These are phyloP conservation scores for Epinephelus moara DNA, from an alignment of 2,113 vertebrate species.

Conservation along the genomic window DNA sequence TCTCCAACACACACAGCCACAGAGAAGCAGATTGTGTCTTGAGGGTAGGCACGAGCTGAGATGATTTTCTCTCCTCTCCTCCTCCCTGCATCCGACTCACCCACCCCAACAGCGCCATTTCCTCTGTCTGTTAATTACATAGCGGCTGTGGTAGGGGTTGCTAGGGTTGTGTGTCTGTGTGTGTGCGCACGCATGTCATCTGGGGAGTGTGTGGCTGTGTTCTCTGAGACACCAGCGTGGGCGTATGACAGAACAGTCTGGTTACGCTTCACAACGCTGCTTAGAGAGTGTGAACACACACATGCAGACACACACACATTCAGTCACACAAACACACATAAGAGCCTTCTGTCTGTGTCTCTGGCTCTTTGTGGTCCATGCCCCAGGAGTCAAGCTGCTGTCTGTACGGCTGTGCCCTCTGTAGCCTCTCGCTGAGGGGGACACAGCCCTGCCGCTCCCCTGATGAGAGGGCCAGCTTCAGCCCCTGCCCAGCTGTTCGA, in stretches of 20 bases:
- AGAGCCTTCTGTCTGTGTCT: slow-evolving; percentile 69
- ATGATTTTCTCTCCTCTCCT: slow-evolving; percentile 69
- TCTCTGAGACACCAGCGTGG: slow-evolving; percentile 75
- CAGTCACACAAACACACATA: slow-evolving; percentile 47
- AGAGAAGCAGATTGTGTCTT: slow-evolving; percentile 68
- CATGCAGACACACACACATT: slow-evolving; percentile 40
- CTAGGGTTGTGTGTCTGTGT: slow-evolving; percentile 53
- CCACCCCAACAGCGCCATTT: slow-evolving; percentile 76
- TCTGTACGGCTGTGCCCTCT: slow-evolving; percentile 69
- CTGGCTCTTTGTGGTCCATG: slow-evolving; percentile 71
- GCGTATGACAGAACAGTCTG: slow-evolving; percentile 81
- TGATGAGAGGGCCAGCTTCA: slow-evolving; percentile 49
- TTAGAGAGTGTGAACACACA: slow-evolving; percentile 66
- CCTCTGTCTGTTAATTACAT: slow-evolving; percentile 81
- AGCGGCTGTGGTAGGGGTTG: slow-evolving; percentile 66
- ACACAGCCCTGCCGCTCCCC: slow-evolving; percentile 32
- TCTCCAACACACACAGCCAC: slow-evolving; percentile 53
- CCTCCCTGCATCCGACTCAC: slow-evolving; percentile 67
- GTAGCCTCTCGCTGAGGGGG: slow-evolving; percentile 56
- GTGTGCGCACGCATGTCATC: slow-evolving; percentile 53
- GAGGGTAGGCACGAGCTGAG: slow-evolving; percentile 74
- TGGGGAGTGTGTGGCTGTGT: slow-evolving; percentile 74
- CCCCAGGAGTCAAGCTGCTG: slow-evolving; percentile 77
- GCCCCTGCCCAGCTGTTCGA: slow-evolving; percentile 63
- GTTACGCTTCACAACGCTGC: slow-evolving; percentile 78